Evolutionary conservation across 2,888 invertebrate species (phyloP).

Genomic region (Ormia ochracea): DNA sequence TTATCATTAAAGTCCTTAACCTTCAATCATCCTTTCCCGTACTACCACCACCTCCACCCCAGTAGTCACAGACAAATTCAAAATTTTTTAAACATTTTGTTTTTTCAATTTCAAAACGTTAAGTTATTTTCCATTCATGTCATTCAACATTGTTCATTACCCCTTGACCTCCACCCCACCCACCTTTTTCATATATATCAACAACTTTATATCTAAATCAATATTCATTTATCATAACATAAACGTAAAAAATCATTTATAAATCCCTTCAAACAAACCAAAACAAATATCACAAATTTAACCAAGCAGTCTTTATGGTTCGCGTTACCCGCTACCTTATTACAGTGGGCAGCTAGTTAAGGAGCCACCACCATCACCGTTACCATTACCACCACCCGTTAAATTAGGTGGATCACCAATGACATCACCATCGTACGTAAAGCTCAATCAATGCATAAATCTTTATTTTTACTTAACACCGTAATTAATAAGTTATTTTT

Average conservation of each 20-base stretch:
- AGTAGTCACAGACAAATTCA: slow-evolving; percentile 11
- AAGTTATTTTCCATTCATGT: slow-evolving; percentile 11
- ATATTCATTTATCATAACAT: slow-evolving; percentile 42
- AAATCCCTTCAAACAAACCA: slow-evolving; percentile 50
- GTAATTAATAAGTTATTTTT: neutral
- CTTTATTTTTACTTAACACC: neutral
- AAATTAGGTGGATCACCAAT: slow-evolving; percentile 84
- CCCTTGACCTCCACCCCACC: neutral
- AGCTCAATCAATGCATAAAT: slow-evolving; percentile 10
- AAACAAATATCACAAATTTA: slow-evolving; percentile 67
- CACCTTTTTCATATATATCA: too few relatives aligned
- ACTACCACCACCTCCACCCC: neutral
- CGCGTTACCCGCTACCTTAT: slow-evolving; percentile 97
- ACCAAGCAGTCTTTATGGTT: slow-evolving; percentile 91
- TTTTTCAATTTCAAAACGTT: neutral
- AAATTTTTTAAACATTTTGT: slow-evolving; percentile 1
- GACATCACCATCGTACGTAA: slow-evolving; percentile 83
- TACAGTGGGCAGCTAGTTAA: slow-evolving; percentile 87
- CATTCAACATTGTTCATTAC: slow-evolving; percentile 23
- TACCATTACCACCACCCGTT: slow-evolving; percentile 87
- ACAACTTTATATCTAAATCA: neutral
- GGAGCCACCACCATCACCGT: slow-evolving; percentile 87
- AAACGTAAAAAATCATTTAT: slow-evolving; percentile 64
- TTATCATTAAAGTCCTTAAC: neutral
- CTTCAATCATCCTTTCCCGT: neutral